phyloP scores from a whole-genome alignment of 2,888 invertebrate genomes.

The Galerucella pusilla region DNA sequence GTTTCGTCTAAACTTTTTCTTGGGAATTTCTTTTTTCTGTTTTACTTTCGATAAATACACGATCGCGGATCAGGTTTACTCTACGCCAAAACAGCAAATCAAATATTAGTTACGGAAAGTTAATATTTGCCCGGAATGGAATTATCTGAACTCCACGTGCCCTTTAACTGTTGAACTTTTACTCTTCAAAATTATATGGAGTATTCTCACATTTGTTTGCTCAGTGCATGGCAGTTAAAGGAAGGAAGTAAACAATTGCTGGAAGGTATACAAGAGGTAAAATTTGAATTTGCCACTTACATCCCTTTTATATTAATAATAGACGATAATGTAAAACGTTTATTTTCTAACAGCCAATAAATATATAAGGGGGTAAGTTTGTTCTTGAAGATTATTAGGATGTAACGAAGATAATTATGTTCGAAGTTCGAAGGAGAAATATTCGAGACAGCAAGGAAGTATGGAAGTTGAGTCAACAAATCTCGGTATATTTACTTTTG shows the following conservation, averaged over 20 bases:
- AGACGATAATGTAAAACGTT: constrained; percentile 38
- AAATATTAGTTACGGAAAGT: constrained; percentile 42
- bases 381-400: constrained; percentile 21
- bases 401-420: constrained; percentile 13
- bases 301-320: constrained; percentile 43
- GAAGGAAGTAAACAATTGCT: constrained; percentile 57
- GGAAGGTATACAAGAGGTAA: constrained; percentile 51
- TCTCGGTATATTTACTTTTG: neutral
- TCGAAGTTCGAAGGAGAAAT: constrained; percentile 7
- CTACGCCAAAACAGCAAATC: constrained; percentile 36
- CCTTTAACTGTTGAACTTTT: constrained; percentile 51
- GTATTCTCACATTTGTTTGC: constrained; percentile 56
- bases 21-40: constrained; percentile 14
- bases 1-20: constrained; percentile 7
- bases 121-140: constrained; percentile 42
- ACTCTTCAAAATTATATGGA: constrained; percentile 53
- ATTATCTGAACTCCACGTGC: constrained; percentile 36
- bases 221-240: constrained; percentile 43
- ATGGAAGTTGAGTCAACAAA: neutral
- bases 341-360: constrained; percentile 38
- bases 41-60: constrained; percentile 29
- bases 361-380: constrained; percentile 20
- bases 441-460: neutral
- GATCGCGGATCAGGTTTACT: constrained; percentile 18
- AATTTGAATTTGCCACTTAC: constrained; percentile 46